Evolutionary conservation across 1,140 invertebrate genomes (phyloP).

Genomic region (Thaumetopoea pityocampa): DNA sequence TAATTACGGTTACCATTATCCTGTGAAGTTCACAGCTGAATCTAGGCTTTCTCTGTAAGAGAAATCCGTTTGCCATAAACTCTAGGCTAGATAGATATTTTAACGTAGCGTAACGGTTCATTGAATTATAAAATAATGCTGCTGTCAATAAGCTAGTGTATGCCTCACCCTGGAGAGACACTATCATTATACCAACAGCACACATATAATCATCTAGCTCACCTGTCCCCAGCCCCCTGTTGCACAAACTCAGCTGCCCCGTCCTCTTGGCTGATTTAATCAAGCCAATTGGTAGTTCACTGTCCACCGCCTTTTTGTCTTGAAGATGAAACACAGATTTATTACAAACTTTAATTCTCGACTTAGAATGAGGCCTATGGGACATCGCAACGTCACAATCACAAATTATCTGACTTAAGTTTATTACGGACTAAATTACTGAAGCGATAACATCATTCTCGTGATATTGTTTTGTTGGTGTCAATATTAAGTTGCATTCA

Average conservation of each 20-base stretch:
- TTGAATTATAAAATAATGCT: no score
- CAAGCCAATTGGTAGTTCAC: slow-evolving; percentile 80
- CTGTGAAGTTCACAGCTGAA: no score
- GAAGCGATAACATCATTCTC: slow-evolving; percentile 14
- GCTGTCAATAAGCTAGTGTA: no score
- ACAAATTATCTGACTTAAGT: background rate
- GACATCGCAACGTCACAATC: slow-evolving; percentile 79
- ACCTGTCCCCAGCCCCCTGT: slow-evolving; percentile 84
- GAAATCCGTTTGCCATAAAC: no score
- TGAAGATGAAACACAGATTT: slow-evolving; percentile 82
- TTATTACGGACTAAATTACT: slow-evolving; percentile 12
- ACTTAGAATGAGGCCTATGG: slow-evolving; percentile 62
- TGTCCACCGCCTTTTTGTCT: slow-evolving; percentile 80
- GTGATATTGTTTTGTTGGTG: slow-evolving; percentile 17
- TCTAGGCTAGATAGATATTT: no score
- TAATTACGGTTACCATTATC: no score
- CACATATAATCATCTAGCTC: no score
- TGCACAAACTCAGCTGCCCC: slow-evolving; percentile 87
- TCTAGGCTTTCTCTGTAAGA: no score
- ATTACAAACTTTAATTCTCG: slow-evolving; percentile 68
- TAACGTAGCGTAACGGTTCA: no score
- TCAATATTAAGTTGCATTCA: slow-evolving; percentile 3
- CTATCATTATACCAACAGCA: no score
- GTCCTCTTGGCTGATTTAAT: slow-evolving; percentile 87
- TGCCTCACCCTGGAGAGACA: no score